Conservation (phyloP, 2,888 invertebrate genomes). For the Pseudococcus longispinus region DNA sequence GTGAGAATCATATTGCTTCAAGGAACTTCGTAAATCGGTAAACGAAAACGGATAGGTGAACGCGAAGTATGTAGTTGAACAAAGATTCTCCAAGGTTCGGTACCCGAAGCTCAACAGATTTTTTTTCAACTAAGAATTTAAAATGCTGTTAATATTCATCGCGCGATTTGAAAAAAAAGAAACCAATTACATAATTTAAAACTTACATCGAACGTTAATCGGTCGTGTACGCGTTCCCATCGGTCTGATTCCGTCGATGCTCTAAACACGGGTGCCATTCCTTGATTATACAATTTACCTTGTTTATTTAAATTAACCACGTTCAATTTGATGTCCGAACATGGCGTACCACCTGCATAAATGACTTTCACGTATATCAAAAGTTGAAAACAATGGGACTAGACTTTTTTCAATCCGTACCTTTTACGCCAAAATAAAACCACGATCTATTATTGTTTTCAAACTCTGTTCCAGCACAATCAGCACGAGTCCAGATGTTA, state of each 20-base stretch:
- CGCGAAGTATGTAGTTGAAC: conserved; percentile 82
- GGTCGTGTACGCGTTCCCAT: conserved; percentile 85
- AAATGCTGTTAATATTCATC: neutral
- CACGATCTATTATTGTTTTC: conserved; percentile 90
- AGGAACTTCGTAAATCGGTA: conserved; percentile 71
- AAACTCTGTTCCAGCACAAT: conserved; percentile 85
- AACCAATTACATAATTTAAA: no score
- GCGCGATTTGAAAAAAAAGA: no score
- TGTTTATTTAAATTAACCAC: conserved; percentile 88
- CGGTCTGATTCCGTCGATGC: conserved; percentile 68
- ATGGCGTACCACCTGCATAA: conserved; percentile 65
- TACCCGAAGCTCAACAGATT: conserved; percentile 73
- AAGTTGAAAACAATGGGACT: neutral
- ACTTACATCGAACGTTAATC: conserved; percentile 77
- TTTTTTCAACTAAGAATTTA: conserved; percentile 33
- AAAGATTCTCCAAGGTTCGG: conserved; percentile 73
- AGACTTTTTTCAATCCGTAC: conserved; percentile 61
- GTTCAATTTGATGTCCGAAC: conserved; percentile 76
- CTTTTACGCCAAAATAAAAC: conserved; percentile 86
- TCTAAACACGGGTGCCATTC: conserved; percentile 83
- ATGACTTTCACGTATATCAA: neutral
- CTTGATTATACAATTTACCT: conserved; percentile 88
- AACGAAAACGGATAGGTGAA: conserved; percentile 92
- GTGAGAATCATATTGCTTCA: conserved; percentile 38
- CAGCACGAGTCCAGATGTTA: conserved; percentile 88